Evolutionary conservation across 2,797 vertebrate genomes (phyloP), one percentile per base, ranked within the genome.

Genomic region (Mormyrops attenuatus): DNA sequence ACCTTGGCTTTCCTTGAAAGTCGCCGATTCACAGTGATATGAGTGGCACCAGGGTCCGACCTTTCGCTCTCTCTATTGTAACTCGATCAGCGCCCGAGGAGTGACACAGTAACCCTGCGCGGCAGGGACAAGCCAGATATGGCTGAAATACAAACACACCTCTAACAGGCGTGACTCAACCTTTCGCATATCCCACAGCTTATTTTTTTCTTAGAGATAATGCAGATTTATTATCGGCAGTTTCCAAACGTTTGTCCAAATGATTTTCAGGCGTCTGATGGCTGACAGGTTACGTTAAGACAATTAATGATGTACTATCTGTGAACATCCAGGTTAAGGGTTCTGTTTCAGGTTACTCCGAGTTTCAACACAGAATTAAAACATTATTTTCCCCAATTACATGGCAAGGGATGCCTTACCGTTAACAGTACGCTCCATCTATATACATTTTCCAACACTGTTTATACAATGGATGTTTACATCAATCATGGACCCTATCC

Each of bases 121-220:
- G 82, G 92, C 90, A 0, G 2, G 0, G 85, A 92, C 85, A 92
- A 91, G 89, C 92, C 89, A 87, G 90, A 93, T 91, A 93, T 85
- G 69, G 88, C 89, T 84, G 49, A 89, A 87, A 91, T 80, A 94
- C 93, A 95, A 95, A 95, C 93, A 93, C 88, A 60, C 91, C 85
- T 73, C 90, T 95, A 95, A 95, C 92, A 95, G 92, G 93, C 94
- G 50, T 94, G 93, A 94, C 93, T 89, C 87, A 90, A 92, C 92
- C 90, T 91, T 34, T 15, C 92, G 90, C 94, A 94, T 94, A 93
- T 88, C 91, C 90, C 90, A 90, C 17, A 88, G 92, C 92, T 91
- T 92, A 92, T 92, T 93, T 90, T 91, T 92, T 66, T 44, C 90
- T 90, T 91, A 92, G 90, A 92, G 91, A 92, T 92, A 90, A 89